Conservation (phyloP, 1,140 invertebrate species). For the Drosophila persimilis region DNA sequence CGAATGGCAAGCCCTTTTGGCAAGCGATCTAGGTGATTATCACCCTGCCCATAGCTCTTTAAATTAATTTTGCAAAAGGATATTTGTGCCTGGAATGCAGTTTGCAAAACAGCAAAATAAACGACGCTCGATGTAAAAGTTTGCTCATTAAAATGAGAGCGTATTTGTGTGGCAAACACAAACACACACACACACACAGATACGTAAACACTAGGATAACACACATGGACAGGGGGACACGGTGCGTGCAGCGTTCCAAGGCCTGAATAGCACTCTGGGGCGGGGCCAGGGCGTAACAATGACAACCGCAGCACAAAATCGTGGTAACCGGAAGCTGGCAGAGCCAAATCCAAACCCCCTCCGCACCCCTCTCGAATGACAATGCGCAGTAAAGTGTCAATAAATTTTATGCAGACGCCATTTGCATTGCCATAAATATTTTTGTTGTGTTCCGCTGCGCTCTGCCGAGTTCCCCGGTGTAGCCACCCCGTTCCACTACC, state of each 20-base stretch:
- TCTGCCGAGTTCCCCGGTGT: constrained; percentile 30
- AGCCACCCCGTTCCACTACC: constrained; percentile 11
- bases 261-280: constrained; percentile 7
- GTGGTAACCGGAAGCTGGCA: constrained; percentile 54
- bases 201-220: constrained; percentile 5
- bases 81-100: constrained; percentile 45
- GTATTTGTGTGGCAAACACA: constrained; percentile 32
- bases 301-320: constrained; percentile 65
- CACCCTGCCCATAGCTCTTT: too few relatives aligned
- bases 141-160: constrained; percentile 74
- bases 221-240: neutral
- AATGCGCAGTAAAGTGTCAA: constrained; percentile 77
- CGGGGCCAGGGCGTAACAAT: constrained; percentile 62
- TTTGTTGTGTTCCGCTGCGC: constrained; percentile 38
- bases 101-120: constrained; percentile 65
- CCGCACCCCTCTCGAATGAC: constrained; percentile 41
- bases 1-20: constrained; percentile 35
- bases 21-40: neutral
- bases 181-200: constrained; percentile 6
- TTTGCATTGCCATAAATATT: constrained; percentile 77
- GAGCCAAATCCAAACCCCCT: neutral
- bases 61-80: neutral
- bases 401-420: constrained; percentile 79
- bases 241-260: neutral
- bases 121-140: constrained; percentile 55